Evolutionary conservation across 2,888 invertebrate genomes (phyloP).

Genomic region (Dasypogon diadema): DNA sequence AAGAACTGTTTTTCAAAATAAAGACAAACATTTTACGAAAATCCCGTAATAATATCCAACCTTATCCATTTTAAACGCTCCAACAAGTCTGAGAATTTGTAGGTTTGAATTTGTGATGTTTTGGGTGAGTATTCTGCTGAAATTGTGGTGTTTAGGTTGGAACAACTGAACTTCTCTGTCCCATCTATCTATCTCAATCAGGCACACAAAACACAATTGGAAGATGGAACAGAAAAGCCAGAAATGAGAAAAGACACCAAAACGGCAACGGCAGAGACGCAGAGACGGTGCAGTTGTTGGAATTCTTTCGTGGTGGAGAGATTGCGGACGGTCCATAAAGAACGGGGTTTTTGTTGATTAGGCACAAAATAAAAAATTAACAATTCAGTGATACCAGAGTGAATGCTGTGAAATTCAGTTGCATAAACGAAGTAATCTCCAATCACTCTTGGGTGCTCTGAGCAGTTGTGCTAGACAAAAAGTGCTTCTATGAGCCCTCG

Average conservation of each 20-base stretch:
- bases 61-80: too few species aligned
- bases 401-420: slow-evolving; percentile 5
- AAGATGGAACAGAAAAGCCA: slow-evolving; percentile 39
- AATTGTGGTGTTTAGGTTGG: too few species aligned
- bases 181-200: background rate
- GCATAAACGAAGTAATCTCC: background rate
- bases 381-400: slow-evolving; percentile 1
- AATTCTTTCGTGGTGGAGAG: slow-evolving; percentile 33
- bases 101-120: too few species aligned
- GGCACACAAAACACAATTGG: background rate
- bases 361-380: slow-evolving; percentile 9
- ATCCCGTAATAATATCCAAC: too few species aligned
- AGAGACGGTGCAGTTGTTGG: slow-evolving; percentile 38
- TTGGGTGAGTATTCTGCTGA: too few species aligned
- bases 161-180: too few species aligned
- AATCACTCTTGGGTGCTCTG: too few species aligned
- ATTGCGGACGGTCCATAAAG: slow-evolving; percentile 13
- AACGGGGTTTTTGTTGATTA: slow-evolving; percentile 15
- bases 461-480: background rate
- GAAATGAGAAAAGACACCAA: slow-evolving; percentile 12
- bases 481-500: slow-evolving; percentile 27
- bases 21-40: too few species aligned
- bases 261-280: too few species aligned
- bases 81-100: too few species aligned
- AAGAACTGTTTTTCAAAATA: too few species aligned